Conservation (phyloP, 1,140 invertebrate genomes). For the Stegodyphus mimosarum region DNA sequence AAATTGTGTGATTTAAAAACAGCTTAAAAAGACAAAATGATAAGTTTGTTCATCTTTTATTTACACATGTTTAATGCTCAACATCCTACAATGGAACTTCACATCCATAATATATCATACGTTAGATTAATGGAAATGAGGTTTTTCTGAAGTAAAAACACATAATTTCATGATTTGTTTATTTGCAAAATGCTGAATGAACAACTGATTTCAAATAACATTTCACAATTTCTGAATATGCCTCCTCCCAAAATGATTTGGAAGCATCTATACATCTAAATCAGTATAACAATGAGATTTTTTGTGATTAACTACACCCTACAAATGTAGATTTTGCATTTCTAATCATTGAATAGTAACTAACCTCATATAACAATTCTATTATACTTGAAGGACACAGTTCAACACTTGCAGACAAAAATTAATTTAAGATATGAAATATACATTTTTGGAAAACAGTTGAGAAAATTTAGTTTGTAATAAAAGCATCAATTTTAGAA, state of each 20-base stretch:
- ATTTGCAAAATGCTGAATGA: slow-evolving; percentile 47
- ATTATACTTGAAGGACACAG: slow-evolving; percentile 34
- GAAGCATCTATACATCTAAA: slow-evolving; percentile 51
- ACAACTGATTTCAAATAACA: slow-evolving; percentile 19
- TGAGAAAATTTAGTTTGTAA: background rate
- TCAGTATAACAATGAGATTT: slow-evolving; percentile 48
- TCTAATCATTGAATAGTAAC: slow-evolving; percentile 35
- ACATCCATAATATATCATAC: background rate
- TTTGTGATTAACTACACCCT: slow-evolving; percentile 29
- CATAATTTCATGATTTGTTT: slow-evolving; percentile 33
- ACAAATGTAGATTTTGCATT: slow-evolving; percentile 29
- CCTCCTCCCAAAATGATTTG: slow-evolving; percentile 21
- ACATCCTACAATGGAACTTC: slow-evolving; percentile 14
- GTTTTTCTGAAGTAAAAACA: slow-evolving; percentile 51
- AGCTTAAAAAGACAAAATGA: background rate
- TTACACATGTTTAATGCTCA: background rate
- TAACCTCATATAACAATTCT: slow-evolving; percentile 42
- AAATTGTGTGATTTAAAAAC: background rate
- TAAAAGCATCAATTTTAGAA: background rate
- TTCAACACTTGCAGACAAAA: slow-evolving; percentile 34
- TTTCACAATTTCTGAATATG: slow-evolving; percentile 32
- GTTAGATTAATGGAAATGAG: slow-evolving; percentile 23
- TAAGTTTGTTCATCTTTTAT: slow-evolving; percentile 6
- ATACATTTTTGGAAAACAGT: background rate
- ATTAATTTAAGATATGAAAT: background rate